phyloP scores from a whole-genome alignment of 1,140 invertebrate genomes.

The Colletes latitarsis region DNA sequence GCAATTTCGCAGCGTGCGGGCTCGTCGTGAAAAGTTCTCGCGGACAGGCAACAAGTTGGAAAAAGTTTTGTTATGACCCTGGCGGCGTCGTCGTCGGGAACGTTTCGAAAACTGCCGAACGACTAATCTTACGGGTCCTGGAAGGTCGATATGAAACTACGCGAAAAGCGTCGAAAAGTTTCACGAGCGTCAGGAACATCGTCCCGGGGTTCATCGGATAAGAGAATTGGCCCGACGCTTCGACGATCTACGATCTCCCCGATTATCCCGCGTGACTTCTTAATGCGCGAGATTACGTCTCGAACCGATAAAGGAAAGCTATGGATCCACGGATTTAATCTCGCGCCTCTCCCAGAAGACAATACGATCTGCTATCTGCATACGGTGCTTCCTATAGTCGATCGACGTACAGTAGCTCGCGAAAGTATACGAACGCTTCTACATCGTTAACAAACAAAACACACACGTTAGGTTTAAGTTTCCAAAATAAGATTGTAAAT shows the following conservation, averaged over 20 bases:
- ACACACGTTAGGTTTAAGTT: no score
- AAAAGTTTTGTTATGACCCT: conserved; percentile 55
- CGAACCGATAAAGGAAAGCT: background rate
- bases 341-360: background rate
- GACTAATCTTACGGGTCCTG: conserved; percentile 56
- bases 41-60: conserved; percentile 62
- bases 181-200: background rate
- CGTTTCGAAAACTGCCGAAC: conserved; percentile 54
- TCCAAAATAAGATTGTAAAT: no score
- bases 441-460: no score
- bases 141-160: conserved; percentile 36
- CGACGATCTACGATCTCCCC: background rate
- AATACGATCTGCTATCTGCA: background rate
- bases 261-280: background rate
- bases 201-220: background rate
- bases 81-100: conserved; percentile 10
- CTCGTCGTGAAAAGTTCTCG: conserved; percentile 52
- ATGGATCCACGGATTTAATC: background rate
- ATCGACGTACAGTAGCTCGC: no score
- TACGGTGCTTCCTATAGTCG: background rate
- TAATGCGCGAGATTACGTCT: conserved; percentile 2
- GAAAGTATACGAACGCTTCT: no score
- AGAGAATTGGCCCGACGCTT: conserved; percentile 7
- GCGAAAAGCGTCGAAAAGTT: conserved; percentile 22
- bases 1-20: conserved; percentile 53